phyloP scores from a whole-genome alignment of 2,888 invertebrate species.

The Parnassius orleans region DNA sequence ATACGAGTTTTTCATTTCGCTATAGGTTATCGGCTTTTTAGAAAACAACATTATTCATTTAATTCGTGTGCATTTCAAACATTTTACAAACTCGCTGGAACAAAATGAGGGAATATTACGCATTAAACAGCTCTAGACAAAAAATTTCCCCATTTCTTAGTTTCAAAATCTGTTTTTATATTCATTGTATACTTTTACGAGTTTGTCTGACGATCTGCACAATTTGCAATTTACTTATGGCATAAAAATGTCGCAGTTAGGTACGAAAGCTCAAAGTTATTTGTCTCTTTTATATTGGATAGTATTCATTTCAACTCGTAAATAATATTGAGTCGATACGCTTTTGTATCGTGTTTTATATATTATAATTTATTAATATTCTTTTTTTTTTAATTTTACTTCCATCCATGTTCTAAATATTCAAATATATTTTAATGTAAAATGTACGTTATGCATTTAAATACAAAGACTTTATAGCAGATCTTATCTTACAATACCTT shows the following conservation, averaged over 20 bases:
- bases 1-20: constrained; percentile 12
- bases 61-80: constrained; percentile 13
- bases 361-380: too few relatives aligned
- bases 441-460: too few relatives aligned
- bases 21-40: constrained; percentile 16
- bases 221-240: constrained; percentile 8
- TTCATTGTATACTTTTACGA: constrained; percentile 2
- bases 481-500: background rate
- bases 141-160: constrained; percentile 2
- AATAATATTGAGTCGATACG: too few relatives aligned
- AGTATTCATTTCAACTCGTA: too few relatives aligned
- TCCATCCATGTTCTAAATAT: too few relatives aligned
- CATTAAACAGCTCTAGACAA: constrained; percentile 1
- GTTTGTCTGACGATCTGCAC: constrained; percentile 2
- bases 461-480: too few relatives aligned
- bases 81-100: constrained; percentile 16
- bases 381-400: too few relatives aligned
- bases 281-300: too few relatives aligned
- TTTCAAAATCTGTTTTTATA: constrained; percentile 5
- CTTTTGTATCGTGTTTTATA: too few relatives aligned
- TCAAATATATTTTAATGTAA: too few relatives aligned
- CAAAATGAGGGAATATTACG: constrained; percentile 10
- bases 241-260: constrained; percentile 12
- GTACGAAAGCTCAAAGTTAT: background rate
- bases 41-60: constrained; percentile 23